Evolutionary conservation across 2,888 invertebrate species (phyloP), one percentile per base, ranked within the genome.

Genomic region (Eupithecia tripunctaria): DNA sequence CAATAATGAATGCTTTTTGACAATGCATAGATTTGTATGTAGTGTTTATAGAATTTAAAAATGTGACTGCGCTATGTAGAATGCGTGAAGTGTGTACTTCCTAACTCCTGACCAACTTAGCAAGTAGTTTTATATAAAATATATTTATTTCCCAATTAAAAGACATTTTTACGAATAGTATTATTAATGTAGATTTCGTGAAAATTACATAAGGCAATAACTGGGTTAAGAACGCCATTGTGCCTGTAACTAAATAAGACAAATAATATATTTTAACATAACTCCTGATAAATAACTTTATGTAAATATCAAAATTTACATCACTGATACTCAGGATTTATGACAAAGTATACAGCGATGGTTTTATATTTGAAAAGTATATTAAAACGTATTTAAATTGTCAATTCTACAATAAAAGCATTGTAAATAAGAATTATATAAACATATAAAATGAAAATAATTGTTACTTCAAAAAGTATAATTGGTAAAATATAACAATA

Each of bases 131-230:
- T 88, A 89, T 85, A 82, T 69, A 82, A 86, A 87, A 87, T 92
- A 92, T 94, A 93, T 94, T 92, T 93, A 92, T 79, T 90, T 89
- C 88, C 91, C 91, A 88, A 87, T 89, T 91, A 85, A 92, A 94
- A 94, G 94, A 94, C 94, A 94, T 94, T 94, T 94, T 94, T 94
- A 94, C 94, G 92, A 91, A 94, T 93, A 94, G 94, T 94, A 94
- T 94, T 94, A 94, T 91, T 94, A 94, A 91, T 92, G 89, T 93
- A 93, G 93, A 91, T 86, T 89, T 93, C 90, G 90, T 91, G 90
- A 91, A 91, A 89, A 86, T 82, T 75, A 76, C 77, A 76, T 85
- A 90, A 87, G 93, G 92, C 93, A 90, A 89, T 91, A 88, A 89
- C 91, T 91, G 93, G 92, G 91, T 93, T 94, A 86, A 88, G 85